Percentiles rank a stretch among this genome's conserved stretches.
Conservation (phyloP, 2,888 invertebrate genomes). For the Harmothoe impar region DNA sequence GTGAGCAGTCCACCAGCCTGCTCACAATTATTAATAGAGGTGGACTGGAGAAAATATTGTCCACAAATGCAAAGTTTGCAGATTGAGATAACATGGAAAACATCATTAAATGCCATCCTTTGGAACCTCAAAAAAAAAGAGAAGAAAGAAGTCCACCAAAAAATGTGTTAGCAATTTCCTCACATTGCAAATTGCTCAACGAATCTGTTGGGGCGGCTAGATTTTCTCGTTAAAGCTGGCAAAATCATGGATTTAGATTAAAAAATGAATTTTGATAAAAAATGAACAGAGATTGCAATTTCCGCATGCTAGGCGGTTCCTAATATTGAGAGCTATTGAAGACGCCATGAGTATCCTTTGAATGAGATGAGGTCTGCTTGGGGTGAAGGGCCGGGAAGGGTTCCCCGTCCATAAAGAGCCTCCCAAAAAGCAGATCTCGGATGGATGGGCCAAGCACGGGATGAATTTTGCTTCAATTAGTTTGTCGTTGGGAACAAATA, state of each 20-base stretch:
- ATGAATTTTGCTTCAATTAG: slow-evolving; percentile 52
- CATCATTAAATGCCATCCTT: no score
- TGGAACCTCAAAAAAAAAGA: no score
- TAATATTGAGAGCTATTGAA: neutral
- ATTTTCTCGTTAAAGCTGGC: slow-evolving; percentile 23
- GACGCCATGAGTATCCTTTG: neutral
- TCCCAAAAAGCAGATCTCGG: neutral
- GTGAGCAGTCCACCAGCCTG: no score
- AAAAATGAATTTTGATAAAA: neutral
- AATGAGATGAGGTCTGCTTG: neutral
- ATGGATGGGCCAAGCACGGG: slow-evolving; percentile 2
- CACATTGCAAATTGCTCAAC: neutral
- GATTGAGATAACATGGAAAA: no score
- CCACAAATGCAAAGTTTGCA: no score
- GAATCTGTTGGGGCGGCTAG: neutral
- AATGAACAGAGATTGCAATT: neutral
- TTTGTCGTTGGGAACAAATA: slow-evolving; percentile 42
- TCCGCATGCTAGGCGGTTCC: slow-evolving; percentile 1
- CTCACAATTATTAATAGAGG: no score
- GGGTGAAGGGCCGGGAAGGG: neutral
- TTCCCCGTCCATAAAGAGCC: neutral
- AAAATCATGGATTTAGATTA: neutral
- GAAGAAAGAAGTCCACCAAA: no score
- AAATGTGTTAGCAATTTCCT: neutral
- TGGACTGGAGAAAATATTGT: no score